Conservation (phyloP, 2,113 vertebrate species). For the Colistium nudipinnis region DNA sequence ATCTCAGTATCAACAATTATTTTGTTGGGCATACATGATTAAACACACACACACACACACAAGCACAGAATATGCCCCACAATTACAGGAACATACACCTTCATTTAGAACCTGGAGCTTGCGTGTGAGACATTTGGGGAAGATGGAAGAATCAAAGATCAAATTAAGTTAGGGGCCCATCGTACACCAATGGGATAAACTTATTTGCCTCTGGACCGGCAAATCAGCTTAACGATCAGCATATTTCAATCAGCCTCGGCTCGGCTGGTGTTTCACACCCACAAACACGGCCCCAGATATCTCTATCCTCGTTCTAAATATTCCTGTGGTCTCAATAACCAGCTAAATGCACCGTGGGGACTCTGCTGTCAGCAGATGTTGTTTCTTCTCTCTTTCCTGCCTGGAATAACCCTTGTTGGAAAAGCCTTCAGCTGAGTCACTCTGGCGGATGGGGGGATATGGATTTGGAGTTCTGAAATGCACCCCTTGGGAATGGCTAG, state of each 20-base stretch:
- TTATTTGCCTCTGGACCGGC: conserved; percentile 51
- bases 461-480: conserved; percentile 62
- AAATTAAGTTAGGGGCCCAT: conserved; percentile 58
- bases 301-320: conserved; percentile 20
- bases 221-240: conserved; percentile 72
- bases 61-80: background rate
- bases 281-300: conserved; percentile 14
- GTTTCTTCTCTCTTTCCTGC: conserved; percentile 56
- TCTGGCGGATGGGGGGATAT: conserved; percentile 35
- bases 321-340: conserved; percentile 29
- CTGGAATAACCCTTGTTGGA: conserved; percentile 58
- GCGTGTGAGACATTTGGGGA: conserved; percentile 36
- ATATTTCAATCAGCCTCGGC: conserved; percentile 64
- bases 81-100: conserved; percentile 8
- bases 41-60: conserved; percentile 5
- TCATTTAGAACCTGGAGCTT: conserved; percentile 11
- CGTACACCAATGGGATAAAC: conserved; percentile 54
- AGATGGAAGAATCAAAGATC: conserved; percentile 30
- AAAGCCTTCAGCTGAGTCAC: conserved; percentile 70
- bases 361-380: conserved; percentile 47
- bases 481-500: conserved; percentile 40
- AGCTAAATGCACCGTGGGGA: conserved; percentile 51
- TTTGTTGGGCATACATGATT: background rate
- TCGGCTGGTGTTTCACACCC: conserved; percentile 21
- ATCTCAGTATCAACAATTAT: conserved; percentile 14